phyloP scores from a whole-genome alignment of 2,797 vertebrate species.

The Poecilia velifera region DNA sequence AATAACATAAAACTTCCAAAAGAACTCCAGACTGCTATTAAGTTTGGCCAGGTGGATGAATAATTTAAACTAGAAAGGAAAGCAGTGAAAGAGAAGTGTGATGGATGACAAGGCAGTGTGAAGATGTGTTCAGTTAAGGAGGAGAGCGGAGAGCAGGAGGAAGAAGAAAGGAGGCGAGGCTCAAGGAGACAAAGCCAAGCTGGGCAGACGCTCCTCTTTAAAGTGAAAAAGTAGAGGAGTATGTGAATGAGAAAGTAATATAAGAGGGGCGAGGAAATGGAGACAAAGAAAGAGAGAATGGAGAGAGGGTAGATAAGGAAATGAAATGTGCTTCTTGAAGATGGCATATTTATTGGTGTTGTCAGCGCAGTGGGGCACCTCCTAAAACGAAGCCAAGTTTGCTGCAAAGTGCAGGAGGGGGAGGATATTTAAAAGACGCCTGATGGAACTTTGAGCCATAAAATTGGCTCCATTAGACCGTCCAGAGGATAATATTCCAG shows the following conservation, averaged over 20 bases:
- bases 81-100: constrained; percentile 43
- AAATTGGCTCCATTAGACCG: constrained; percentile 72
- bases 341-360: constrained; percentile 73
- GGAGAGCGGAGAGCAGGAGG: constrained; percentile 5
- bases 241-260: constrained; percentile 49
- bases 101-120: constrained; percentile 48
- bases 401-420: constrained; percentile 48
- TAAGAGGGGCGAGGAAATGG: constrained; percentile 36
- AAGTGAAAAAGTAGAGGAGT: constrained; percentile 22
- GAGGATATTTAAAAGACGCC: constrained; percentile 48
- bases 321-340: constrained; percentile 58
- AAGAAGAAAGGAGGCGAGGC: constrained; percentile 35
- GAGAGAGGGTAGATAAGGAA: constrained; percentile 73
- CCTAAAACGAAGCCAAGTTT: constrained; percentile 70
- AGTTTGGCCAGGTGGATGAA: constrained; percentile 49
- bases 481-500: constrained; percentile 57
- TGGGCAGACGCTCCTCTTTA: constrained; percentile 37
- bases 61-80: constrained; percentile 61
- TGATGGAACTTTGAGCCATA: constrained; percentile 64
- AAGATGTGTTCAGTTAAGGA: constrained; percentile 50
- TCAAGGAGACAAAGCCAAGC: constrained; percentile 43
- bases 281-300: constrained; percentile 27
- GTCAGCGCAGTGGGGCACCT: constrained; percentile 62
- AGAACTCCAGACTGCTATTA: constrained; percentile 44
- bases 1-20: constrained; percentile 13